Conservation (phyloP, 2,888 invertebrate species). For the Chydorus sphaericus region DNA sequence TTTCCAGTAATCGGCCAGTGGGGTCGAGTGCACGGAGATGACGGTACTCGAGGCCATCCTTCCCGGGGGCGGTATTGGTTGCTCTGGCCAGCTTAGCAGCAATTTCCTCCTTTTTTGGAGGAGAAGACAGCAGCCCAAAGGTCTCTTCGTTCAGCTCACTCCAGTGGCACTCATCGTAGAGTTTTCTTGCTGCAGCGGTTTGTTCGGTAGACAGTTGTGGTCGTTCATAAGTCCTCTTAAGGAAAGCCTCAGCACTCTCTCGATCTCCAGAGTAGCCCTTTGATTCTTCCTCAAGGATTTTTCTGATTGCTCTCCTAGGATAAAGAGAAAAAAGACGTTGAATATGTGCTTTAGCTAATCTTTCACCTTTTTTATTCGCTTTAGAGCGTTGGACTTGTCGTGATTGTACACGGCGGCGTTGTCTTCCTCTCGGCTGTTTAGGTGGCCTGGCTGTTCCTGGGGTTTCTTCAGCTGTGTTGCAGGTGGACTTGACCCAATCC, state of each 20-base stretch:
- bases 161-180: background rate
- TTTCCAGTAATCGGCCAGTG: background rate
- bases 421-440: too few species aligned
- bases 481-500: too few species aligned
- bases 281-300: background rate
- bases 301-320: background rate
- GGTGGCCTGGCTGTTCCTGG: too few species aligned
- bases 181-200: background rate
- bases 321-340: background rate
- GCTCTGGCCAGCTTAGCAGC: background rate
- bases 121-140: background rate
- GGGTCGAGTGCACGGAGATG: background rate
- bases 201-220: background rate
- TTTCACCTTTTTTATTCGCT: background rate
- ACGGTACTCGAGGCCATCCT: background rate
- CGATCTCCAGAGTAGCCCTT: background rate
- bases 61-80: background rate
- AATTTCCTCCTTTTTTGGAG: background rate
- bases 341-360: too few species aligned
- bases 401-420: background rate
- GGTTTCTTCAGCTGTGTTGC: too few species aligned
- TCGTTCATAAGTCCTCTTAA: background rate
- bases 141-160: background rate
- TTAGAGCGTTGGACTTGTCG: background rate
- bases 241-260: background rate